These are phyloP conservation scores for Digitonthophagus gazella DNA, from an alignment of 2,888 invertebrate species.

Conservation along the genomic window DNA sequence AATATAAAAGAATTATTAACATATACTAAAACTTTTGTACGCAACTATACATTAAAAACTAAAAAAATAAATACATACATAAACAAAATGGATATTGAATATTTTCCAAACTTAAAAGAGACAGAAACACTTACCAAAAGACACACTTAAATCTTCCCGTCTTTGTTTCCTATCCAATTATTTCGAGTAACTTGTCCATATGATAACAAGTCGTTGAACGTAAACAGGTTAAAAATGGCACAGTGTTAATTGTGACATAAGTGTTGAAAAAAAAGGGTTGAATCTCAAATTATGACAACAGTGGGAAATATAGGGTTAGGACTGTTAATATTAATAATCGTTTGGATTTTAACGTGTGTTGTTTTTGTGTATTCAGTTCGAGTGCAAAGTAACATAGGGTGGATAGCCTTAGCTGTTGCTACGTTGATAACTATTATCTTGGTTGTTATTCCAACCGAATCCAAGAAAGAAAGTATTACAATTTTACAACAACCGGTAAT, in stretches of 20 bases:
- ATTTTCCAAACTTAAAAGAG: too few relatives aligned
- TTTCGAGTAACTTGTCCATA: too few relatives aligned
- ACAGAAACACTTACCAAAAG: too few relatives aligned
- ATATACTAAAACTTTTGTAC: too few relatives aligned
- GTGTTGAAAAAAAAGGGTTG: not conserved
- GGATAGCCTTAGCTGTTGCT: constrained; percentile 58
- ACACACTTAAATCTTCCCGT: too few relatives aligned
- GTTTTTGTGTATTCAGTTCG: constrained; percentile 65
- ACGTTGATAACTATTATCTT: constrained; percentile 59
- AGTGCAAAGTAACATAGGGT: constrained; percentile 64
- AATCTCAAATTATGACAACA: constrained; percentile 33
- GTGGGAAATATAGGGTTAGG: constrained; percentile 61
- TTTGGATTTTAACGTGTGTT: constrained; percentile 64
- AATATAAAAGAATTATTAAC: too few relatives aligned
- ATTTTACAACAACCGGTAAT: constrained; percentile 6
- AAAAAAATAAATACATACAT: too few relatives aligned
- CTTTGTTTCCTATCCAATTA: too few relatives aligned
- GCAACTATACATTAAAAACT: too few relatives aligned
- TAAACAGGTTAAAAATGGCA: not conserved
- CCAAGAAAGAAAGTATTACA: constrained; percentile 31
- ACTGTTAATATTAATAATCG: constrained; percentile 61
- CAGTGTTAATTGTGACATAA: not conserved
- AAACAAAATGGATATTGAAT: too few relatives aligned
- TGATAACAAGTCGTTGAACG: not conserved
- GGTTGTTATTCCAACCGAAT: constrained; percentile 58